These are phyloP conservation scores for Pachycephala philippinensis DNA, from an alignment of 2,113 vertebrate genomes.

Conservation along the genomic window DNA sequence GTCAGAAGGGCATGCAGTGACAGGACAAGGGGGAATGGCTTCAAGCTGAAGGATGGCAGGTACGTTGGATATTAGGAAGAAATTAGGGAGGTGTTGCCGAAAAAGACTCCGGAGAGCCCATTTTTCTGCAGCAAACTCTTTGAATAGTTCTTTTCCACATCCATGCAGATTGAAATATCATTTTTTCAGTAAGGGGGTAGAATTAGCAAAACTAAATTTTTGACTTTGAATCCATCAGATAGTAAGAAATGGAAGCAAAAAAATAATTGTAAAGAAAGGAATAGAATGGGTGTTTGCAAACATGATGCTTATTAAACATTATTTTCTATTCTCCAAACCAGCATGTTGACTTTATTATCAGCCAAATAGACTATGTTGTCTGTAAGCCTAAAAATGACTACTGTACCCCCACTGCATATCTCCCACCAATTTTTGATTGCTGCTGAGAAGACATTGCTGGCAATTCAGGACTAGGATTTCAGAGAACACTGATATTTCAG, in stretches of 20 bases:
- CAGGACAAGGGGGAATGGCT: background rate
- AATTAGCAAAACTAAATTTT: background rate
- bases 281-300: background rate
- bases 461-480: background rate
- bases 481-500: background rate
- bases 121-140: background rate
- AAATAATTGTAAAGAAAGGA: background rate
- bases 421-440: background rate
- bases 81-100: background rate
- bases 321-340: background rate
- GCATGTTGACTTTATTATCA: background rate
- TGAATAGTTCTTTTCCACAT: background rate
- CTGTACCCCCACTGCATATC: background rate
- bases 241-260: slow-evolving; percentile 12
- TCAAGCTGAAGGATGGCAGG: background rate
- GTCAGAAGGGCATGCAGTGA: background rate
- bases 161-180: background rate
- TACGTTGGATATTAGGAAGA: background rate
- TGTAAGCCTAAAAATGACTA: background rate
- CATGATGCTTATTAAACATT: background rate
- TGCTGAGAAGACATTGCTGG: background rate
- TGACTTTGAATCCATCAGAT: background rate
- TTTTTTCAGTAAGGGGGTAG: background rate
- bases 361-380: background rate
- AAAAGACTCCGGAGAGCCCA: background rate